Conservation (phyloP, 2,113 vertebrate genomes). For the Pseudopodoces humilis region DNA sequence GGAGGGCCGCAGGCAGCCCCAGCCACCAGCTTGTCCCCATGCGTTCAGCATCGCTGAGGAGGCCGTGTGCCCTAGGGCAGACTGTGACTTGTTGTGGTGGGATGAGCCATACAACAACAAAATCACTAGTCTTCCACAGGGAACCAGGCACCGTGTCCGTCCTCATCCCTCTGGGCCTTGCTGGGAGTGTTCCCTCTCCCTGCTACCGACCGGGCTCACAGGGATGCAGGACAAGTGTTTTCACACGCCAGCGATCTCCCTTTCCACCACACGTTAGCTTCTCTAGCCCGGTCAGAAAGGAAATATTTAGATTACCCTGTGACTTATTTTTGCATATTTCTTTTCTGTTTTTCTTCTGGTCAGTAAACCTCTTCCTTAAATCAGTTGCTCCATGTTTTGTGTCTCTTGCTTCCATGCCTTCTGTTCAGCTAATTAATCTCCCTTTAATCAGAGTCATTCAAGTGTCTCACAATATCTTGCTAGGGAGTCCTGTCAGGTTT, state of each 20-base stretch:
- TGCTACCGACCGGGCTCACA: rapidly evolving
- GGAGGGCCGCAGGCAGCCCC: neutral
- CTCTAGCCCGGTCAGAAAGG: neutral
- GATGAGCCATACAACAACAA: slow-evolving; percentile 81
- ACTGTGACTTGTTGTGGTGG: slow-evolving; percentile 85
- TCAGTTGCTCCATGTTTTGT: neutral
- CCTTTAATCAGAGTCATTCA: neutral
- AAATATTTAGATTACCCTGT: neutral
- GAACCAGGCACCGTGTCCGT: neutral
- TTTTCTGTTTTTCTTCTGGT: neutral
- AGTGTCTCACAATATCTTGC: neutral
- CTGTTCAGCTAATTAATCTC: slow-evolving; percentile 30
- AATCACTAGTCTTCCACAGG: slow-evolving; percentile 88
- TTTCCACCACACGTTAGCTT: neutral
- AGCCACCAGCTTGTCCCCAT: neutral
- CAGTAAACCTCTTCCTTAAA: neutral
- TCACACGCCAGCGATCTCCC: rapidly evolving
- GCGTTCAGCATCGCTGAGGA: neutral
- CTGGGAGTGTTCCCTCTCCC: neutral
- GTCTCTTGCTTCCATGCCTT: neutral
- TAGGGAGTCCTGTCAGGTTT: neutral
- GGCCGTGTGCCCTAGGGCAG: slow-evolving; percentile 74
- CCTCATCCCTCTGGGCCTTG: rapidly evolving
- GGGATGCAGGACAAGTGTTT: neutral
- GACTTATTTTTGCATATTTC: neutral